Base-by-base conservation (phyloP, 2,113 vertebrate genomes). In the Dolichotis patagonum region DNA sequence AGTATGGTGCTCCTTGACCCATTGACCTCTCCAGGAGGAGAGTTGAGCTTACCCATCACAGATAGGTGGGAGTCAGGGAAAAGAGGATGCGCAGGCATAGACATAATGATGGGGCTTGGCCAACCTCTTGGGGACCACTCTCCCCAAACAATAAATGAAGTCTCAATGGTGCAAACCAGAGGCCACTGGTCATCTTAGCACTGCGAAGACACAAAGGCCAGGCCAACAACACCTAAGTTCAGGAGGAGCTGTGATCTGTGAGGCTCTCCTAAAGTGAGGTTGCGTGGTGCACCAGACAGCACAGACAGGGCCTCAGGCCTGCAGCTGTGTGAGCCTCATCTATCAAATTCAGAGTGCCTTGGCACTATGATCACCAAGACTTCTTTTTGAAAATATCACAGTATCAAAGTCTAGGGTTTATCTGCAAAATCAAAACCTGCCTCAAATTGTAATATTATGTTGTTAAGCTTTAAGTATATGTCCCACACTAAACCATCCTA, bases 331-430 rank as follows among this genome's bases (percentile, higher is more conserved):
- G 10, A 35, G 46, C 52, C 30, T 91, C 4, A 2, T 7, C 26
- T 30, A 9, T n/a, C 6, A 75, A 58, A 52, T 77, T 46, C 58
- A 46, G 28, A 65, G 22, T 22, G 56, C 11, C 20, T 11, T 13
- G 5, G 24, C 24, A 26, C 7, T 10, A 26, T n/a, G 19, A 46
- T 56, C 43, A 58, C 13, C 20, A 63, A 67, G 63, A 19, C 32
- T 90, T 32, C 67, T 49, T 65, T 54, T 88, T 87, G 78, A 83
- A 85, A 46, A 52, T 13, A 12, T n/a, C 65, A 7, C 46, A 71
- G 43, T 65, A 80, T 54, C n/a, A 82, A 89, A 91, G 92, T 63
- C 69, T 30, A 94, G 22, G 75, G n/a, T 80, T 95, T 80, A 81
- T 89, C 58, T 78, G 28, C 32, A 89, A 86, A 95, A 67, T 19